Base-by-base conservation (phyloP, 1,140 invertebrate species). In the Oedothorax gibbosus region DNA sequence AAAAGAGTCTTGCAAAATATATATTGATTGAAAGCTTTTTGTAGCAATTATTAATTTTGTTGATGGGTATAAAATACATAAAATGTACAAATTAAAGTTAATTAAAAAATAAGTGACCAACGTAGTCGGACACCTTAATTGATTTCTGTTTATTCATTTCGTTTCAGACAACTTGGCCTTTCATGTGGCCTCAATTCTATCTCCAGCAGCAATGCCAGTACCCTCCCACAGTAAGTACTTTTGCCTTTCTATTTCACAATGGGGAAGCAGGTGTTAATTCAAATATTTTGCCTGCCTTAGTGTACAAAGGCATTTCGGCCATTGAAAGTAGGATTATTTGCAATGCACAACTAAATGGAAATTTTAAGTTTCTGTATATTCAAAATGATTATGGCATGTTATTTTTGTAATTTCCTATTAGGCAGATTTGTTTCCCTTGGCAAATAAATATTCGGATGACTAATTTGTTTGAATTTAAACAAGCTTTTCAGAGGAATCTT, bases 141-240 rank as follows among this genome's bases (percentile, higher is more conserved):
- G n/a, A 60, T 60, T 60, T 60, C 10, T 71, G 15, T 3, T 3
- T 54, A 11, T 18, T 50, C n/a, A 53, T 54, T 21, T 7, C 21
- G n/a, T 81, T 82, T 10, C n/a, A 82, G 79, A 53, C 54, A 18
- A 15, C 57, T 15, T 83, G 81, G 81, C 81, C 81, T 7, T 5
- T 83, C 8, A 62, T 83, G 18, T 83, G 81, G 81, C 81, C 69
- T 49, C 81, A 83, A 11, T 56, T 83, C 50, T 83, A 66, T 51
- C 56, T 83, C 0, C 81, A 64, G 9, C 81, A 83, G 18, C 81
- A 83, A 15, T 83, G 53, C n/a, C 81, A 21, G 2, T 75, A 75
- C 49, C 81, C 57, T 49, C 50, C 21, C 7, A 71, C 60, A 49
- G 81, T 83, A 83, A 83, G 81, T 83, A 73, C 12, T 15, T 54